Evolutionary conservation across 2,797 vertebrate species (phyloP).

Genomic region (Iguana delicatissima): DNA sequence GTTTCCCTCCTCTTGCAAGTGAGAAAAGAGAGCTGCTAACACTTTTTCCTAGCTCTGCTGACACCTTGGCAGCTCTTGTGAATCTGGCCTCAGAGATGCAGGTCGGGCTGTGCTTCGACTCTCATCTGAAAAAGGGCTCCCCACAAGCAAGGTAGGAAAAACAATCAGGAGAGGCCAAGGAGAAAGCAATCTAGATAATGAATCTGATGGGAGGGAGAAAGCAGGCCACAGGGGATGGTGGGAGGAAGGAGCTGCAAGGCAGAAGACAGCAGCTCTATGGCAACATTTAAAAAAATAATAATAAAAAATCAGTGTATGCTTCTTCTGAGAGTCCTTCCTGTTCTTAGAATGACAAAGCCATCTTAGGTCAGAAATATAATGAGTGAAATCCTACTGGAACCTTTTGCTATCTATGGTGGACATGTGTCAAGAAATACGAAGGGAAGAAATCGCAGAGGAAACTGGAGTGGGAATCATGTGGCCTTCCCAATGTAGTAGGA

Average conservation of each 20-base stretch:
- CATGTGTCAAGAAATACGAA: neutral
- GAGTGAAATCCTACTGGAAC: neutral
- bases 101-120: neutral
- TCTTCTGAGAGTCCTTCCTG: neutral
- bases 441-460: neutral
- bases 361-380: neutral
- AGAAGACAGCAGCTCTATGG: neutral
- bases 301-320: neutral
- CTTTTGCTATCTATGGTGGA: neutral
- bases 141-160: conserved; percentile 12
- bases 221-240: neutral
- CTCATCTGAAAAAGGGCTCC: neutral
- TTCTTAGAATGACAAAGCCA: too few relatives aligned
- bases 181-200: conserved; percentile 19
- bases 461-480: too few relatives aligned
- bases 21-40: neutral
- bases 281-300: neutral
- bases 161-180: neutral
- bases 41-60: neutral
- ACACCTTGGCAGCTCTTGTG: neutral
- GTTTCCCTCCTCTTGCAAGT: neutral
- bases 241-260: neutral
- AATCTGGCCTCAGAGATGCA: neutral
- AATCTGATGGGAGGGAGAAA: neutral
- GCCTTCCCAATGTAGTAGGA: too few relatives aligned